These are phyloP conservation scores for Platycnemis pennipes DNA, from an alignment of 2,888 invertebrate genomes.

Conservation along the genomic window DNA sequence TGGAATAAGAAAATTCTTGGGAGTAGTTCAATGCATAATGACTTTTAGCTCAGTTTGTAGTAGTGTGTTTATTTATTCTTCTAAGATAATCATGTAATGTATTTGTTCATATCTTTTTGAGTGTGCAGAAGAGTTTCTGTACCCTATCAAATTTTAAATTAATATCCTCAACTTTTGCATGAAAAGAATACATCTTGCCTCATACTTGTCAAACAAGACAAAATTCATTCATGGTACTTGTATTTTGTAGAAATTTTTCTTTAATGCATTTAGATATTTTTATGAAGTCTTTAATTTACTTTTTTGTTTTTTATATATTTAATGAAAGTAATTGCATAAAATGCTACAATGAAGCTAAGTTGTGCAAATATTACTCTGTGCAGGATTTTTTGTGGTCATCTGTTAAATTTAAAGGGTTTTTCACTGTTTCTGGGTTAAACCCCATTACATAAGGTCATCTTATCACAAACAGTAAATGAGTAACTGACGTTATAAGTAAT, in stretches of 20 bases:
- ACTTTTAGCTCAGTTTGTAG: too few species aligned
- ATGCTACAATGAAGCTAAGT: not conserved
- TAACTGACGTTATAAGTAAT: too few species aligned
- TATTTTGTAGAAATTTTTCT: not conserved
- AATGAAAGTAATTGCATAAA: not conserved
- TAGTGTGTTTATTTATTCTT: too few species aligned
- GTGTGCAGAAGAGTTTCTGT: too few species aligned
- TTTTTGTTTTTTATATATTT: not conserved
- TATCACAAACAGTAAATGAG: not conserved
- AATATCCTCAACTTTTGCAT: too few species aligned
- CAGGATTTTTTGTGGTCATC: not conserved
- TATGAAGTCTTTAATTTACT: not conserved
- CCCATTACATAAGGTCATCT: not conserved
- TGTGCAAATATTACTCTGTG: not conserved
- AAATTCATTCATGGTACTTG: not conserved
- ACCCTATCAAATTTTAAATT: too few species aligned
- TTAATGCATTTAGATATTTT: not conserved
- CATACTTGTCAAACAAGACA: not conserved
- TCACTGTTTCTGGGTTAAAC: not conserved
- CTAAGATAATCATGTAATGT: too few species aligned
- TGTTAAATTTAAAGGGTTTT: not conserved
- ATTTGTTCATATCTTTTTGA: too few species aligned
- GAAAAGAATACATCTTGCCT: too few species aligned
- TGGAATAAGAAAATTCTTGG: too few species aligned
- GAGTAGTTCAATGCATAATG: too few species aligned